Base-by-base conservation (phyloP, 2,888 invertebrate species). In the Phymatocera aterrima region DNA sequence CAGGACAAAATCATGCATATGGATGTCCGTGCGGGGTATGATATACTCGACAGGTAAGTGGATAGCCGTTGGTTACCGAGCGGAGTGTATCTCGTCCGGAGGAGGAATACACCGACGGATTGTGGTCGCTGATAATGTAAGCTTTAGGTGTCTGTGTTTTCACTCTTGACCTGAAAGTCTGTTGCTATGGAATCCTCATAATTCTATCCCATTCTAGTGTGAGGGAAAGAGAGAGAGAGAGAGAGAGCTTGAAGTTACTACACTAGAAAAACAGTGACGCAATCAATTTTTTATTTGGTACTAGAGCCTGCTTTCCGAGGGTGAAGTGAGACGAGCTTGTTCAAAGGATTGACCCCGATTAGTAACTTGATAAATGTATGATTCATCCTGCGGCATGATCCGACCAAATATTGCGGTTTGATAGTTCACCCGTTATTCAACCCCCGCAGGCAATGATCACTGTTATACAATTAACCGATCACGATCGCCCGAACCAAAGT, bases 1-100 rank as follows among this genome's bases (percentile, higher is more conserved):
- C 68, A 68, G 43, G 68, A 68, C 68, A 51, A 72, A 72, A 72
- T 72, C 72, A 72, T 72, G 72, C 72, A 72, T 72, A 72, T 72
- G 72, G 72, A 72, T 72, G 72, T 72, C 48, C 18, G 48, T 51
- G n/a, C n/a, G n/a, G 48, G 48, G 72, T 31, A 60, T 54, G 75
- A 60, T 54, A 75, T 57, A 75, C 75, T 54, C 46, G 75, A 75
- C 75, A 75, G 57, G 75, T 75, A 75, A 75, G 57, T 60, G 57
- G 75, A 60, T 57, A 34, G 75, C 31, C 75, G 60, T 57, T 75
- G 57, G 75, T 60, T 60, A 75, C 75, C 21, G 31, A n/a, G 24
- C 28, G 40, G 75, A 40, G 57, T 57, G 54, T 57, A 37, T 34
- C 43, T 75, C 57, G 34, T 40, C 57, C 57, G 57, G 24, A 57